These are phyloP conservation scores for Dipodomys merriami DNA, from an alignment of 2,113 vertebrate species.

Conservation along the genomic window DNA sequence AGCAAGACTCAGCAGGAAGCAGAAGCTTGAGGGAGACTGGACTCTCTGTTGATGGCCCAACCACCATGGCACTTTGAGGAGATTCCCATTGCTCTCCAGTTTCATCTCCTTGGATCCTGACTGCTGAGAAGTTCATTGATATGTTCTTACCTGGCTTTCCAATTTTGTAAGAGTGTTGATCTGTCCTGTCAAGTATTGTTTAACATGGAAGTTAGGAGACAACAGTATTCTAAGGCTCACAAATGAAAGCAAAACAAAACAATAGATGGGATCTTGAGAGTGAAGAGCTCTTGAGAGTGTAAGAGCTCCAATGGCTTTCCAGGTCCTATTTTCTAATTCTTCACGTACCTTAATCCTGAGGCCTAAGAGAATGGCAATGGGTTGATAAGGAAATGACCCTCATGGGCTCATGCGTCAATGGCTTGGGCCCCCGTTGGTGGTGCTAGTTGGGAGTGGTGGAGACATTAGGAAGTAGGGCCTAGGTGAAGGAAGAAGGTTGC, in stretches of 20 bases:
- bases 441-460: neutral
- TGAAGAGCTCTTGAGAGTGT: neutral
- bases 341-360: neutral
- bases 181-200: neutral
- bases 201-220: neutral
- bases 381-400: no score
- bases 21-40: neutral
- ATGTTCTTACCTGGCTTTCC: neutral
- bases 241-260: neutral
- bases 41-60: neutral
- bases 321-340: neutral
- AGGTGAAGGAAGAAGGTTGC: neutral
- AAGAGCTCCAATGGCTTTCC: neutral
- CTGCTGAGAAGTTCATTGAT: neutral
- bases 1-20: rapidly evolving
- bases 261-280: neutral
- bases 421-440: neutral
- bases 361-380: neutral
- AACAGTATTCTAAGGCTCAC: neutral
- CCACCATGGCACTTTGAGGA: rapidly evolving
- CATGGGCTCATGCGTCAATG: no score
- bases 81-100: rapidly evolving
- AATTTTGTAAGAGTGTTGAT: neutral
- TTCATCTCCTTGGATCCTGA: neutral
- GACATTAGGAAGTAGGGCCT: neutral